Evolutionary conservation across 1,140 invertebrate species (phyloP).

Genomic region (Papilio helenus): DNA sequence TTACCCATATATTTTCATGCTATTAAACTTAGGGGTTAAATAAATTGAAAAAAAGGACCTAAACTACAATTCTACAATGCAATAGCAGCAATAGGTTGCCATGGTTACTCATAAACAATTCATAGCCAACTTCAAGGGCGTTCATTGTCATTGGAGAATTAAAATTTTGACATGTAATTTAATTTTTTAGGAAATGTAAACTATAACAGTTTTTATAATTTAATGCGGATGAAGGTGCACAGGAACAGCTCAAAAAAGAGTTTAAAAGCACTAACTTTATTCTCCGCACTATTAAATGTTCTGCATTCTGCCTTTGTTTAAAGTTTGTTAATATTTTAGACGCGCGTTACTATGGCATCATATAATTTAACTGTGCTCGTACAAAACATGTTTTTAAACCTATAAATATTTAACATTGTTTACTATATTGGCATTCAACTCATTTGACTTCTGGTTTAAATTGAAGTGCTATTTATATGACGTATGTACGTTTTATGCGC

Average conservation of each 20-base stretch:
- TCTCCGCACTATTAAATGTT: neutral
- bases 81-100: no score
- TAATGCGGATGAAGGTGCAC: no score
- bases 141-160: no score
- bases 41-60: no score
- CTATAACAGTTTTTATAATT: no score
- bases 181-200: no score
- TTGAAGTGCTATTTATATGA: neutral
- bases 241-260: neutral
- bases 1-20: no score
- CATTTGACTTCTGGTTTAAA: slow-evolving; percentile 17
- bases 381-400: neutral
- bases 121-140: no score
- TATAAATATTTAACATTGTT: slow-evolving; percentile 20
- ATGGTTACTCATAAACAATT: no score
- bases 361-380: neutral
- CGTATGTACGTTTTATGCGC: neutral
- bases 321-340: slow-evolving; percentile 2
- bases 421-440: slow-evolving; percentile 4
- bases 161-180: no score
- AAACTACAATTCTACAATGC: no score
- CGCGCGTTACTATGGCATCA: neutral
- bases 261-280: neutral
- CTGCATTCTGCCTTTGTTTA: neutral
- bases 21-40: no score